Conservation (phyloP, 2,113 vertebrate genomes). For the Caranx melampygus region DNA sequence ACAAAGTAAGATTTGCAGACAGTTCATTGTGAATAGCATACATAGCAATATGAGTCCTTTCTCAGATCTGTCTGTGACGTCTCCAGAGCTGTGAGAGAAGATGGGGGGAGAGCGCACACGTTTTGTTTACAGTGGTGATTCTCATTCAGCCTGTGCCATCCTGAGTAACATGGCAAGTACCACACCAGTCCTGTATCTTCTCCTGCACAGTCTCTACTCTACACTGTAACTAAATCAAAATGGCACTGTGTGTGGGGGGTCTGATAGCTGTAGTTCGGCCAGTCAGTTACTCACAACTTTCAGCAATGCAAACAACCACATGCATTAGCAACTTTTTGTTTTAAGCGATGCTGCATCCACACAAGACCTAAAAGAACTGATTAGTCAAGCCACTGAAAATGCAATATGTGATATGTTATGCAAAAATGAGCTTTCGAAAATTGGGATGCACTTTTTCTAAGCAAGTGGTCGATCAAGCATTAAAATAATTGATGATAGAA, state of each 20-base stretch:
- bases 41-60: background rate
- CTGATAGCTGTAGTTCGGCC: background rate
- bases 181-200: constrained; percentile 2
- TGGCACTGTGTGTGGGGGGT: background rate
- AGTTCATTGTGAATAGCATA: constrained; percentile 11
- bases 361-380: background rate
- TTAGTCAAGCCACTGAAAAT: background rate
- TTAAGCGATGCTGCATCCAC: background rate
- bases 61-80: background rate
- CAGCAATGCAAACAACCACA: constrained; percentile 1
- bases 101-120: background rate
- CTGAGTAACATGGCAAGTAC: constrained; percentile 1
- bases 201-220: background rate
- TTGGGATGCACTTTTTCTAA: background rate
- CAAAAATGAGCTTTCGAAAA: background rate
- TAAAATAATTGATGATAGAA: background rate
- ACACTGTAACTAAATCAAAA: background rate
- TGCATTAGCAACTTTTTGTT: background rate
- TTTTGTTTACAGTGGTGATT: background rate
- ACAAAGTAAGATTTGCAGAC: constrained; percentile 34
- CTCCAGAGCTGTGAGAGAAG: background rate
- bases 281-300: background rate
- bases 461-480: no score
- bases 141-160: background rate
- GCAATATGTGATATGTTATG: background rate